phyloP scores from a whole-genome alignment of 2,888 invertebrate genomes.

The Acanthacorydalis orientalis region DNA sequence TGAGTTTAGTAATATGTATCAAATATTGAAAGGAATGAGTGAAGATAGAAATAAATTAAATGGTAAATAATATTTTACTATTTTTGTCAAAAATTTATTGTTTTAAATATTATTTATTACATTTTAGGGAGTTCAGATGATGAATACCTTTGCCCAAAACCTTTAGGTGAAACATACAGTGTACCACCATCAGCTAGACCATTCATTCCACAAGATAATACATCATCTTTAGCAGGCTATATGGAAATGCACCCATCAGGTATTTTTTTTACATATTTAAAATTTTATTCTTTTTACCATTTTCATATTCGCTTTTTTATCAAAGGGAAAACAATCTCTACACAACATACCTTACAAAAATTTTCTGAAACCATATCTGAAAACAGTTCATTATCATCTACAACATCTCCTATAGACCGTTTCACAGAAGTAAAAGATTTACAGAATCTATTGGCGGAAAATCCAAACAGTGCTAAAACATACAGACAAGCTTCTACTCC shows the following conservation, averaged over 20 bases:
- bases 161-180: constrained; percentile 28
- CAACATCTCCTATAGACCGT: background rate
- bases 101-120: background rate
- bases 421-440: background rate
- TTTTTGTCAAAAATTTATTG: too few relatives aligned
- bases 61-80: background rate
- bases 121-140: constrained; percentile 14
- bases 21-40: constrained; percentile 66
- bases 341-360: background rate
- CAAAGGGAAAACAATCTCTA: background rate
- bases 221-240: constrained; percentile 21
- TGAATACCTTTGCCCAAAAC: constrained; percentile 28
- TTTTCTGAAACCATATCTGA: background rate
- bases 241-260: constrained; percentile 25
- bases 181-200: constrained; percentile 45
- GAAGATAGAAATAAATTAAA: constrained; percentile 1
- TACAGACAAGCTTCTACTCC: background rate
- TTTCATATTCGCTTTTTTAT: too few relatives aligned
- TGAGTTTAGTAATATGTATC: constrained; percentile 73
- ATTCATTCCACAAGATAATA: constrained; percentile 21
- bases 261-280: background rate
- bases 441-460: background rate
- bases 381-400: background rate
- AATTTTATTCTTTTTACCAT: background rate
- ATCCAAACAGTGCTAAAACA: background rate